phyloP scores from a whole-genome alignment of 1,140 invertebrate species.

The Ceratina calcarata region DNA sequence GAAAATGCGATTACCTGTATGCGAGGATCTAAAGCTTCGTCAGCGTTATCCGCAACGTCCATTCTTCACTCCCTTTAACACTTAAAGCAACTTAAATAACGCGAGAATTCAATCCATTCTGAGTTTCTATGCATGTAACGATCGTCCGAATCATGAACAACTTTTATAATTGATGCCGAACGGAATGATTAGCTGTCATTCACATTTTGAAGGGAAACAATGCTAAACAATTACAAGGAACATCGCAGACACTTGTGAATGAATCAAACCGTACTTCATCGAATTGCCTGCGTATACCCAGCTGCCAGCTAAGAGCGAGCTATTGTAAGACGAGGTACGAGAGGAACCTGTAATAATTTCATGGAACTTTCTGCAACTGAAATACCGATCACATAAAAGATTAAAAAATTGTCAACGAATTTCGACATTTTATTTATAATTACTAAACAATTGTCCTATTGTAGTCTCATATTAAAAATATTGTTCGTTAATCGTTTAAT shows the following conservation, averaged over 20 bases:
- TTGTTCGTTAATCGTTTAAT: no score
- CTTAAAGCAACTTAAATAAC: constrained; percentile 50
- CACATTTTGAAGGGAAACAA: constrained; percentile 8
- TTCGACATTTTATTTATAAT: no score
- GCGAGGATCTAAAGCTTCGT: constrained; percentile 76
- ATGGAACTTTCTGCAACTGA: no score
- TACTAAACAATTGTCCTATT: no score
- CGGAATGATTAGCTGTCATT: constrained; percentile 4
- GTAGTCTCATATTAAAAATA: no score
- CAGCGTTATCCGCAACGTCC: constrained; percentile 77
- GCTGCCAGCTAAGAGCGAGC: no score
- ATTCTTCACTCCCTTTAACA: constrained; percentile 71
- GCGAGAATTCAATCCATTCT: background rate
- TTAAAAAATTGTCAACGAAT: no score
- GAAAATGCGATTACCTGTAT: constrained; percentile 73
- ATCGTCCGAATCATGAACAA: background rate
- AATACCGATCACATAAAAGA: no score
- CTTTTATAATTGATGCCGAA: background rate
- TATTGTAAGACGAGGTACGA: no score
- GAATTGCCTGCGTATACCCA: background rate
- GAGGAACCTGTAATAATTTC: no score
- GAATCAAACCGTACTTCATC: background rate
- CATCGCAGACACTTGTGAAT: background rate
- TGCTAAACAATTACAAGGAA: constrained; percentile 9
- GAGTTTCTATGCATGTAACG: background rate